Evolutionary conservation across 2,888 invertebrate genomes (phyloP).

Genomic region (Netelia virgata): DNA sequence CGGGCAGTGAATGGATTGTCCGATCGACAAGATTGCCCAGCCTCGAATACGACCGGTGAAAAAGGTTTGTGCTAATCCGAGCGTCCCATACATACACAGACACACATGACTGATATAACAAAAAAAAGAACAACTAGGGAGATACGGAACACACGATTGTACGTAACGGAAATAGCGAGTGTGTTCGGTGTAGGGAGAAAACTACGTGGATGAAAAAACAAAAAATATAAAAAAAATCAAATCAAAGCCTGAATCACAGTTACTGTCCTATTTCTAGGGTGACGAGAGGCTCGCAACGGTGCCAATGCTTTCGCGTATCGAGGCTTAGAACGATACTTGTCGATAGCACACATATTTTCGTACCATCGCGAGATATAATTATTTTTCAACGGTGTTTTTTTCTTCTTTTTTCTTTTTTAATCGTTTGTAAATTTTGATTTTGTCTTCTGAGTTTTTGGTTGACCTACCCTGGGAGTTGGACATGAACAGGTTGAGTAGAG

Average conservation of each 20-base stretch:
- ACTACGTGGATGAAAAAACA: slow-evolving; percentile 16
- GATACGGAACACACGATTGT: slow-evolving; percentile 2
- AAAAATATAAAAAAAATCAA: slow-evolving; percentile 15
- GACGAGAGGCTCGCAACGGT: neutral
- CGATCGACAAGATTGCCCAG: slow-evolving; percentile 61
- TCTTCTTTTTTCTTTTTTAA: slow-evolving; percentile 9
- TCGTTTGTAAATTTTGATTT: slow-evolving; percentile 26
- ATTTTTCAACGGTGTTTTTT: neutral
- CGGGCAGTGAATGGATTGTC: slow-evolving; percentile 26
- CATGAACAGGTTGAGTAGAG: slow-evolving; percentile 97
- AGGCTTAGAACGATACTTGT: slow-evolving; percentile 50
- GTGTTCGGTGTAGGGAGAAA: slow-evolving; percentile 29
- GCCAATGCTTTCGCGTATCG: slow-evolving; percentile 33
- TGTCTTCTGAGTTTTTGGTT: slow-evolving; percentile 46
- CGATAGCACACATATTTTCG: slow-evolving; percentile 35
- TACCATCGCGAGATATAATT: slow-evolving; percentile 17
- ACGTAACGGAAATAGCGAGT: slow-evolving; percentile 27
- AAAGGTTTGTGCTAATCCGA: slow-evolving; percentile 16
- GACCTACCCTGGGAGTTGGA: slow-evolving; percentile 96
- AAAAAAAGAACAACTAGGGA: neutral
- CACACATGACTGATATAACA: neutral
- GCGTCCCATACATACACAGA: slow-evolving; percentile 37
- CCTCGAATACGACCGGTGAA: slow-evolving; percentile 44
- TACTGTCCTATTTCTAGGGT: neutral
- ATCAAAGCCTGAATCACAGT: neutral